Base-by-base conservation (phyloP, 2,888 invertebrate species). In the Halocaridina rubra region DNA sequence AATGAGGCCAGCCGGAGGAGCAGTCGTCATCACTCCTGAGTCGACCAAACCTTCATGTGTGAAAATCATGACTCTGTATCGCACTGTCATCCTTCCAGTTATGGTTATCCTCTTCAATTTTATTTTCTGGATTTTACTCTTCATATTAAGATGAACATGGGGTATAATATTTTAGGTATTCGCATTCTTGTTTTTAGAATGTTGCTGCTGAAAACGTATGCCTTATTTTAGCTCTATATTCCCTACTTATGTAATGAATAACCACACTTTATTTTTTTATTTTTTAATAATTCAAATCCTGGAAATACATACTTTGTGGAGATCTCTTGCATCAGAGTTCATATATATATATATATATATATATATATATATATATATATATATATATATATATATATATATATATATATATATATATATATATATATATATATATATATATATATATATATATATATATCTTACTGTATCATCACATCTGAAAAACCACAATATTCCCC, bases 1-100 rank as follows among this genome's bases (percentile, higher is more conserved):
- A 13, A 46, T 74, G 27, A 39, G 74, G 22, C 74, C 74, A 7
- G 74, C 74, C 10, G 74, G 74, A 5, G 74, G 74, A n/a, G 74
- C 74, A 5, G 74, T 74, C 22, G 24, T 74, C 13, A 46, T 74
- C 22, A n/a, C 53, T 8, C 53, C 29, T 3, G 74, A 74, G 8
- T 46, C 74, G 13, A 24, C 27, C 1, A 33, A 74, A 16, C 27
- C 74, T 8, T 39, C 74, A 7, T 53, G 24, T 1, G 10, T 46
- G 16, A 74, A 74, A 27, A 10, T 46, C 24, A 19, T 74, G 0
- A 19, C 19, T 24, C 13, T 74, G 3, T 74, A 74, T n/a, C 22
- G 74, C 1, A n/a, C 16, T 19, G 53, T 74, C 19, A 74, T 74
- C 24, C 74, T 74, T 8, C 74, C 74, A 46, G 74, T 24, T 1